phyloP scores from a whole-genome alignment of 2,797 vertebrate genomes.

The Selene dorsalis region DNA sequence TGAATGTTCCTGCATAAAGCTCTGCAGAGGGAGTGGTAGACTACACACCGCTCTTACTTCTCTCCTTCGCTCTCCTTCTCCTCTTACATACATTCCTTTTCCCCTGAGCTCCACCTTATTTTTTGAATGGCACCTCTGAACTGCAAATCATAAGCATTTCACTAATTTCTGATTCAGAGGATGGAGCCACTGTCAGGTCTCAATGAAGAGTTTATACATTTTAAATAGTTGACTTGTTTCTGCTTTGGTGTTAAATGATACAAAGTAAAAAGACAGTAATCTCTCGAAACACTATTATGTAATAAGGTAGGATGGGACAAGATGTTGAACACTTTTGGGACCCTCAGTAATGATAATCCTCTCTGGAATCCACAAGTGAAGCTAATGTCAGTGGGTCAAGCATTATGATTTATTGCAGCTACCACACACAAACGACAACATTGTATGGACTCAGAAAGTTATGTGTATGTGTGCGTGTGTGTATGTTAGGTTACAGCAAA shows the following conservation, averaged over 20 bases:
- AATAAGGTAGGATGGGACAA: background rate
- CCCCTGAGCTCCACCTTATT: background rate
- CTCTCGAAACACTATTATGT: background rate
- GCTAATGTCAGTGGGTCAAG: background rate
- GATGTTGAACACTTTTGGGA: background rate
- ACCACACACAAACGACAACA: slow-evolving; percentile 10
- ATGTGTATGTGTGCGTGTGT: slow-evolving; percentile 26
- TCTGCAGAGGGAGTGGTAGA: background rate
- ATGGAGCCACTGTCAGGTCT: background rate
- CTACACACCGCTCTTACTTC: slow-evolving; percentile 2
- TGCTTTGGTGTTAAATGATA: background rate
- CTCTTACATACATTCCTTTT: background rate
- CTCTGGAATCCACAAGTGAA: slow-evolving; percentile 26
- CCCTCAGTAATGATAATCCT: background rate
- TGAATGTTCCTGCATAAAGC: background rate
- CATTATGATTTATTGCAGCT: slow-evolving; percentile 1
- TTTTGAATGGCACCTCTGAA: slow-evolving; percentile 5
- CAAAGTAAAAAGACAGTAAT: background rate
- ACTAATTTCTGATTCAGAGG: background rate
- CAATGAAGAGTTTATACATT: background rate
- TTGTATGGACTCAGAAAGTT: slow-evolving; percentile 19
- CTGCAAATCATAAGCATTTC: background rate
- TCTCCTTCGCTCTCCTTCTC: background rate
- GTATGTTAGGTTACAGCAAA: slow-evolving; percentile 42
- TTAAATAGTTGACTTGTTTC: background rate